Percentiles rank a stretch among this genome's conserved stretches.
Evolutionary conservation across 2,113 vertebrate species (phyloP).

Genomic region (Grammomys surdaster): DNA sequence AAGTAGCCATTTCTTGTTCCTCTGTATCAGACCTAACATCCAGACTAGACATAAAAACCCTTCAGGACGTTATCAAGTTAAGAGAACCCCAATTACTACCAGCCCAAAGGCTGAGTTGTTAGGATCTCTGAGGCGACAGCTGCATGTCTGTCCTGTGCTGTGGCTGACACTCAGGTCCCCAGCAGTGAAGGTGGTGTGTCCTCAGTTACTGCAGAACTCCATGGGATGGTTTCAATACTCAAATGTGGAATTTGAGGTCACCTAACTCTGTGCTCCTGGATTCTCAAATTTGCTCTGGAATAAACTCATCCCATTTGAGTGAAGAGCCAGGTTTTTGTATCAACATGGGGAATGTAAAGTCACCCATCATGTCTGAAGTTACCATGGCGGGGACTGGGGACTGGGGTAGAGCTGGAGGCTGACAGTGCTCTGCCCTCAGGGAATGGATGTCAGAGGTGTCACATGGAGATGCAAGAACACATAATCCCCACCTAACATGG

Average conservation of each 20-base stretch:
- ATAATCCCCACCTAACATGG: too few species aligned
- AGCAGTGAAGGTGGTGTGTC: not conserved
- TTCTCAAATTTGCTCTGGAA: not conserved
- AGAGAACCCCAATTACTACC: not conserved
- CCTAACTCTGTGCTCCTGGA: not conserved
- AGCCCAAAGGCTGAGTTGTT: not conserved
- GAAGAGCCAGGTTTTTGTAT: not conserved
- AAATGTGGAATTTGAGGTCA: not conserved
- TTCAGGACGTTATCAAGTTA: not conserved
- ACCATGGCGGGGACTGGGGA: not conserved
- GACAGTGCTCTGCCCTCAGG: not conserved
- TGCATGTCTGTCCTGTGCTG: not conserved
- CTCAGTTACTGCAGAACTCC: not conserved
- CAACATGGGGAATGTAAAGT: not conserved
- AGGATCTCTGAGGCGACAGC: not conserved
- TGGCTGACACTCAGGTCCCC: not conserved
- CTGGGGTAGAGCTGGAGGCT: not conserved
- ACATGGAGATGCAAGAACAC: not conserved
- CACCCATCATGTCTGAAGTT: not conserved
- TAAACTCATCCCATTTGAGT: not conserved
- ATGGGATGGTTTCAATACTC: too few species aligned
- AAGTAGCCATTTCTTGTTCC: not conserved
- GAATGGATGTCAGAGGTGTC: not conserved
- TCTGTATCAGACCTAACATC: not conserved
- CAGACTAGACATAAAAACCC: not conserved